These are phyloP conservation scores for Eupithecia abbreviata DNA, from an alignment of 2,888 invertebrate species.

Conservation along the genomic window DNA sequence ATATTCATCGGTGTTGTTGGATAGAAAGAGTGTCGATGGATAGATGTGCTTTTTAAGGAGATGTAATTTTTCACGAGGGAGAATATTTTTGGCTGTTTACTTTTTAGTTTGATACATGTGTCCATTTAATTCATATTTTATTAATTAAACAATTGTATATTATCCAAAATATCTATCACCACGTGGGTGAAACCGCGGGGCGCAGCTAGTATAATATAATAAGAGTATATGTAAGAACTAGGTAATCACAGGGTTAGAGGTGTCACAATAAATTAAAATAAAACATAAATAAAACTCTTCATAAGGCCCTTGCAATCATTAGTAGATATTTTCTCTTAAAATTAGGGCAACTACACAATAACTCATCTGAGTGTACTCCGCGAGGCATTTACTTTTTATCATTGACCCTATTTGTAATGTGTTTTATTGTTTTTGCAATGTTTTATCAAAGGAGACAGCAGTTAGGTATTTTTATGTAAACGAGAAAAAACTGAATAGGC, in stretches of 20 bases:
- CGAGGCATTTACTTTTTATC: constrained; percentile 30
- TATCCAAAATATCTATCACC: too few relatives aligned
- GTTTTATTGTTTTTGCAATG: constrained; percentile 16
- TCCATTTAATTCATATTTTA: too few relatives aligned
- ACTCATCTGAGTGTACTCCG: constrained; percentile 36
- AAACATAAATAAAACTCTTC: constrained; percentile 17
- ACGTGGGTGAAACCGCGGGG: too few relatives aligned
- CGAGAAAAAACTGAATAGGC: neutral
- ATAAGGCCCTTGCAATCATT: constrained; percentile 11
- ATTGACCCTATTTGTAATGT: constrained; percentile 38
- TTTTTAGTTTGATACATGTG: too few relatives aligned
- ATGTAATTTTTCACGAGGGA: too few relatives aligned
- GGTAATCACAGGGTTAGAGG: constrained; percentile 24
- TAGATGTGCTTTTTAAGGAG: too few relatives aligned
- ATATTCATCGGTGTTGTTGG: too few relatives aligned
- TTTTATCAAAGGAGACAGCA: constrained; percentile 3
- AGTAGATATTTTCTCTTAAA: constrained; percentile 33
- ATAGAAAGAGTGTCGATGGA: too few relatives aligned
- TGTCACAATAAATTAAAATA: constrained; percentile 14
- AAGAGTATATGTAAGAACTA: constrained; percentile 8
- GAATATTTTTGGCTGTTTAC: too few relatives aligned
- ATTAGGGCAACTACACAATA: constrained; percentile 46
- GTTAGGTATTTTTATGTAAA: neutral
- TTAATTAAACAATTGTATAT: too few relatives aligned
- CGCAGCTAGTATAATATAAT: neutral